Conservation (phyloP, 2,797 vertebrate genomes). For the Phalloptychus januarius region DNA sequence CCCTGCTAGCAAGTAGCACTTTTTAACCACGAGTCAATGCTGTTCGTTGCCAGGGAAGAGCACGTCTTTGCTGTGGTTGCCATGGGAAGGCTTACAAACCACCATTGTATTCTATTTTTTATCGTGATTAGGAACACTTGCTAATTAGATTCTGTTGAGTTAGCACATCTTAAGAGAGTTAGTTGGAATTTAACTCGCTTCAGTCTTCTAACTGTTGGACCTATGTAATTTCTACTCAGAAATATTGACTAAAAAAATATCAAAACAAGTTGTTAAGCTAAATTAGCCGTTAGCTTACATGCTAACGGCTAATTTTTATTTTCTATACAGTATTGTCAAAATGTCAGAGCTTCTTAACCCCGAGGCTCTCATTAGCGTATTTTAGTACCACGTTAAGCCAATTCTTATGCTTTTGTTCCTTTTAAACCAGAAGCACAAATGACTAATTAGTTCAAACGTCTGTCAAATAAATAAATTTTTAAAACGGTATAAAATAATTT, state of each 20-base stretch:
- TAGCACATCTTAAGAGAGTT: not conserved
- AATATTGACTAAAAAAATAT: not conserved
- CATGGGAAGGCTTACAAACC: not conserved
- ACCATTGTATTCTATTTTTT: not conserved
- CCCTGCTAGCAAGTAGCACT: not conserved
- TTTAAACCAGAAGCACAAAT: not conserved
- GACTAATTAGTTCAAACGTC: not conserved
- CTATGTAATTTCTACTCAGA: not conserved
- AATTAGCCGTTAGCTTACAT: not conserved
- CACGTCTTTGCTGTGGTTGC: not conserved
- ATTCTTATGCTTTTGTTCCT: not conserved
- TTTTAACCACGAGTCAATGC: not conserved
- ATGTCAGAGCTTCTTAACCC: not conserved
- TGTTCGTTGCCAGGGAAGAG: not conserved
- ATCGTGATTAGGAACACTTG: not conserved
- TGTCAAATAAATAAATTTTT: not conserved
- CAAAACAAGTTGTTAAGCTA: not conserved
- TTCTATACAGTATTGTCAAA: not conserved
- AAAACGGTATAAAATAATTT: not conserved
- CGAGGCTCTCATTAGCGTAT: not conserved
- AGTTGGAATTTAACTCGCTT: not conserved
- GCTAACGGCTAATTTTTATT: not conserved
- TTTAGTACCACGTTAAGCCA: not conserved
- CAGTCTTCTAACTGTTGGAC: not conserved
- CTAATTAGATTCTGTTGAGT: not conserved